phyloP scores from a whole-genome alignment of 35 echinoderm and acorn worm species.

The Nesometra sesokonis region DNA sequence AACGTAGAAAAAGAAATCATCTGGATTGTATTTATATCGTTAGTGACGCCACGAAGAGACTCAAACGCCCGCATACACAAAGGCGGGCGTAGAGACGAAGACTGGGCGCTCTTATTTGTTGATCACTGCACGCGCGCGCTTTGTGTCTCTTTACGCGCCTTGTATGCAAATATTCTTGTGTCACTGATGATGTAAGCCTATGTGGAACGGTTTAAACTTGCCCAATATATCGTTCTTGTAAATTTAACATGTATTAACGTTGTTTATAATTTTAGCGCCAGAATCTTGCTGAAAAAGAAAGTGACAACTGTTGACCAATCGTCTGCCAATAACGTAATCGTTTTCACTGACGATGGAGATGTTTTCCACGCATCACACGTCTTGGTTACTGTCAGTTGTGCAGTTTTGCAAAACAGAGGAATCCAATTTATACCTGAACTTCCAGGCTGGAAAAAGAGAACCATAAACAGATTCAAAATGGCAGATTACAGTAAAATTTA shows the following conservation, averaged over 20 bases:
- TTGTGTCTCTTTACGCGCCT: no score
- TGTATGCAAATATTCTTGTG: no score
- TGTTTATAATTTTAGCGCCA: neutral
- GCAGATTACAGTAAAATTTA: constrained; percentile 9
- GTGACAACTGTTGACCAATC: constrained; percentile 15
- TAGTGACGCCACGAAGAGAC: no score
- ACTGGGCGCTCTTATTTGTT: no score
- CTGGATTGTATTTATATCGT: no score
- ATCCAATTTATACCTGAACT: constrained; percentile 32
- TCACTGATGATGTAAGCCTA: no score
- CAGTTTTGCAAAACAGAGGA: constrained; percentile 24
- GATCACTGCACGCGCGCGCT: no score
- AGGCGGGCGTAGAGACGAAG: no score
- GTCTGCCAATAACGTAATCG: neutral
- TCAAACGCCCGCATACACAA: no score
- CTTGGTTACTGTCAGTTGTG: constrained; percentile 32
- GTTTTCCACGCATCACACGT: constrained; percentile 2
- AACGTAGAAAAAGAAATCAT: no score
- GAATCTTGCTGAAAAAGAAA: neutral
- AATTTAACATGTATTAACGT: neutral
- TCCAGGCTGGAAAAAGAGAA: constrained; percentile 30
- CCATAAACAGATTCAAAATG: constrained; percentile 5
- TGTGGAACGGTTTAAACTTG: no score
- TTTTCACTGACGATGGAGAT: constrained; percentile 14
- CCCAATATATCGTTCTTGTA: no score